Conservation (phyloP, 1,140 invertebrate species). For the Paraescarpia echinospica region DNA sequence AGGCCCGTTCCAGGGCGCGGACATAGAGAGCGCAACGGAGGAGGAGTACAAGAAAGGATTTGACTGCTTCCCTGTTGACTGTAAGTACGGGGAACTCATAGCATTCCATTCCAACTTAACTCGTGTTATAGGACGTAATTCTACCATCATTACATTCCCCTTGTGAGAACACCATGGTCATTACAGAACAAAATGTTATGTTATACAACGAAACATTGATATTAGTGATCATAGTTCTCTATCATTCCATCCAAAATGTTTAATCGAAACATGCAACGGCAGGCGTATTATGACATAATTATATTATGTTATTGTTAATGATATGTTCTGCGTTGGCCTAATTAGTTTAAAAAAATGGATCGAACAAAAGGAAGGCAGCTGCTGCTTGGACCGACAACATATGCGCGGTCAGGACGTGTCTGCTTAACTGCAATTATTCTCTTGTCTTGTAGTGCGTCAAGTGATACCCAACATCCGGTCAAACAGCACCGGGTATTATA, state of each 20-base stretch:
- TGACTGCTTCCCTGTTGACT: slow-evolving; percentile 87
- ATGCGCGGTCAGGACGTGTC: not conserved
- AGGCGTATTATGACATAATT: no score
- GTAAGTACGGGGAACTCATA: slow-evolving; percentile 66
- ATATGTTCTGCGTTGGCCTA: not conserved
- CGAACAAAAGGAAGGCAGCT: no score
- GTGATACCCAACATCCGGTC: slow-evolving; percentile 29
- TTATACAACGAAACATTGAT: no score
- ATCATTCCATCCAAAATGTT: not conserved
- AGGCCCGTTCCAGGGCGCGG: slow-evolving; percentile 87
- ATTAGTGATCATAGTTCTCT: not conserved
- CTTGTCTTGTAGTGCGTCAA: slow-evolving; percentile 14
- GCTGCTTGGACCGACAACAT: not conserved
- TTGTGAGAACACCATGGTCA: not conserved
- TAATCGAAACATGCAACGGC: not conserved
- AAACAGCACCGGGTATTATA: slow-evolving; percentile 20
- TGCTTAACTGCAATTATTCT: not conserved
- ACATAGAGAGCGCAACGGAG: slow-evolving; percentile 86
- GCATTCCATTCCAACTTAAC: not conserved
- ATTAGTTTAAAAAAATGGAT: no score
- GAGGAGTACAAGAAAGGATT: slow-evolving; percentile 92
- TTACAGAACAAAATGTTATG: no score
- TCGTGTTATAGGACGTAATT: not conserved
- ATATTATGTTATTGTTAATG: not conserved
- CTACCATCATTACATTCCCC: not conserved